Evolutionary conservation across 2,888 invertebrate species (phyloP), one percentile per base, ranked within the genome.

Genomic region (Melinopterus prodromus): DNA sequence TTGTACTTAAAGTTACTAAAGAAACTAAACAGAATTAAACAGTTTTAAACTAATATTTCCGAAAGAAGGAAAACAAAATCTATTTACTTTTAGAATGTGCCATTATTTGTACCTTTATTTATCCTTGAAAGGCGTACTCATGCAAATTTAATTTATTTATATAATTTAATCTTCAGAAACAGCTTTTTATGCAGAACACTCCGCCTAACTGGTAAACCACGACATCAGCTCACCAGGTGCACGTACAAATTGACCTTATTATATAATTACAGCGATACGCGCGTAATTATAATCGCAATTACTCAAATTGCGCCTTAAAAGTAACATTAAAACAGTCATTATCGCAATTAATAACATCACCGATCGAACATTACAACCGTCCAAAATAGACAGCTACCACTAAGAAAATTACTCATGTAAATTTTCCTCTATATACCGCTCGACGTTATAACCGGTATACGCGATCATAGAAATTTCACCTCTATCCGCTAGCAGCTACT

Each of bases 401-500:
- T 3, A 3, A 2, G 53, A 7, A 53, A 53, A 53, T 53, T 53
- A 53, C 53, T 53, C 53, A 53, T 53, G 53, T 53, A 53, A 53
- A 53, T 53, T 53, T 53, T 53, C 53, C 12, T 53, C 53, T 9
- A 53, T 9, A 53, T 53, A 7, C 3, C 26, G 26, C 26, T 26
- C 3, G 2, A 1, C 53, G 53, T 6, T 7, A 53, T 53, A 7
- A 53, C 12, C 53, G 53, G 53, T 12, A 12, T 9, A 9, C 53
- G 12, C 7, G 53, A 53, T 53, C 53, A 53, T 53, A 53, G 53
- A 53, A 53, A 53, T 53, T 53, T 53, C 53, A 53, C 53, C 53
- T 74, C 74, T 74, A 35, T 74, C 74, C 74, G n/a, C 35, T 36
- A 74, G 74, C 74, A 74, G 74, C 74, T 74, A 74, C 74, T 37